A percentile compares a stretch with the other conserved stretches of the same genome.
Conservation (phyloP, 2,113 vertebrate species). For the Laterallus jamaicensis region DNA sequence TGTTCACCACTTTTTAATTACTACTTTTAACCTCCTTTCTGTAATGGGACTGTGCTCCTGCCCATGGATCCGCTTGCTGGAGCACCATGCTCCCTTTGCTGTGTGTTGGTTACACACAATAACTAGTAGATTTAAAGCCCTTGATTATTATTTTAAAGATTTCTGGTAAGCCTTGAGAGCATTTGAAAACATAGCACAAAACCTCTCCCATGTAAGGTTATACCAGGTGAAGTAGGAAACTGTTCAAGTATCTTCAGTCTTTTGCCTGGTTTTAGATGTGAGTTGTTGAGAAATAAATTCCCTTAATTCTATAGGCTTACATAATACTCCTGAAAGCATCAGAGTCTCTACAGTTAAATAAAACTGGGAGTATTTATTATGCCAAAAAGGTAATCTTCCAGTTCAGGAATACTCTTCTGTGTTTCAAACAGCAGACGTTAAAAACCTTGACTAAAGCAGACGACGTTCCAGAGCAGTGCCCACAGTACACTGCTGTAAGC, state of each 20-base stretch:
- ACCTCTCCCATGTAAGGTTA: background rate
- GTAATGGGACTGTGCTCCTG: background rate
- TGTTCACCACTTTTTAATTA: background rate
- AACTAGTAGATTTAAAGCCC: background rate
- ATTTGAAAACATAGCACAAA: background rate
- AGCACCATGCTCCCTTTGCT: background rate
- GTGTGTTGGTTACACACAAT: rapidly evolving
- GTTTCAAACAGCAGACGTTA: background rate
- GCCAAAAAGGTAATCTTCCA: background rate
- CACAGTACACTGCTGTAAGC: background rate
- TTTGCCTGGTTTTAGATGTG: background rate
- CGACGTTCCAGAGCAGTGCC: rapidly evolving
- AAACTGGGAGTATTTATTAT: background rate
- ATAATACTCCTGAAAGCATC: background rate
- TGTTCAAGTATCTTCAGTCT: background rate
- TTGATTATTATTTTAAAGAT: background rate
- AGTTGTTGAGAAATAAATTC: background rate
- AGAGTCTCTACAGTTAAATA: background rate
- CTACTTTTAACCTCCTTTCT: background rate
- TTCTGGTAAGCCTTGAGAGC: background rate
- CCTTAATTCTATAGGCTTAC: background rate
- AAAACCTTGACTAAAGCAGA: background rate
- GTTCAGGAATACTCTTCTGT: background rate
- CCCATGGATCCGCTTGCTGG: rapidly evolving
- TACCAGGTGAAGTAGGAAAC: background rate